phyloP scores from a whole-genome alignment of 2,113 vertebrate species.

The Ramphastos sulfuratus region DNA sequence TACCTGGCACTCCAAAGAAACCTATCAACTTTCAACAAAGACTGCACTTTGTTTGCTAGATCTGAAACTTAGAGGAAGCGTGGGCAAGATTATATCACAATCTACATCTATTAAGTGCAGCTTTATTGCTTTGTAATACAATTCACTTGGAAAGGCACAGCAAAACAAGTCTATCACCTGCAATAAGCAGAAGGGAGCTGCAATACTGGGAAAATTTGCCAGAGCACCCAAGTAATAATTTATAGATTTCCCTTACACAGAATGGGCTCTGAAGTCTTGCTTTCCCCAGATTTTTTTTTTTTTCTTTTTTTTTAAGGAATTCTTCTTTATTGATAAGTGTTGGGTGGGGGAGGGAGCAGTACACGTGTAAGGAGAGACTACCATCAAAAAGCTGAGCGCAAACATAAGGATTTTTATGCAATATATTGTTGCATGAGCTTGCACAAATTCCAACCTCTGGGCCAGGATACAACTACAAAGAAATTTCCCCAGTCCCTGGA shows the following conservation, averaged over 20 bases:
- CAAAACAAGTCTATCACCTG: not conserved
- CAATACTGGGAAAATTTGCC: not conserved
- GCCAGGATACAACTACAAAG: not conserved
- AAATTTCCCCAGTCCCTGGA: not conserved
- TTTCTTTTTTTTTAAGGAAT: not conserved
- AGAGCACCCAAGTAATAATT: not conserved
- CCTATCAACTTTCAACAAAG: not conserved
- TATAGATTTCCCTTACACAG: not conserved
- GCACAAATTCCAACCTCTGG: not conserved
- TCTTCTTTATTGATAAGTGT: not conserved
- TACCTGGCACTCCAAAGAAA: not conserved
- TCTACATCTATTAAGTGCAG: not conserved
- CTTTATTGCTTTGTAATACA: not conserved
- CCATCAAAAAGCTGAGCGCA: not conserved
- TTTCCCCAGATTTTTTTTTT: not conserved
- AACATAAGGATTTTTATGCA: not conserved
- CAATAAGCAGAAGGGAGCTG: not conserved
- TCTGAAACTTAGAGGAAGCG: not conserved
- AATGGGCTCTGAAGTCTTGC: not conserved
- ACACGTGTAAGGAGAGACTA: not conserved
- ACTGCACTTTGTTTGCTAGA: not conserved
- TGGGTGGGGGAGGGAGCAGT: not conserved
- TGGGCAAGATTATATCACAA: not conserved
- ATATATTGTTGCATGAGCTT: not conserved
- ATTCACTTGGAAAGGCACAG: not conserved